These are phyloP conservation scores for Trachymyrmex septentrionalis DNA, from an alignment of 1,140 invertebrate species.

Conservation along the genomic window DNA sequence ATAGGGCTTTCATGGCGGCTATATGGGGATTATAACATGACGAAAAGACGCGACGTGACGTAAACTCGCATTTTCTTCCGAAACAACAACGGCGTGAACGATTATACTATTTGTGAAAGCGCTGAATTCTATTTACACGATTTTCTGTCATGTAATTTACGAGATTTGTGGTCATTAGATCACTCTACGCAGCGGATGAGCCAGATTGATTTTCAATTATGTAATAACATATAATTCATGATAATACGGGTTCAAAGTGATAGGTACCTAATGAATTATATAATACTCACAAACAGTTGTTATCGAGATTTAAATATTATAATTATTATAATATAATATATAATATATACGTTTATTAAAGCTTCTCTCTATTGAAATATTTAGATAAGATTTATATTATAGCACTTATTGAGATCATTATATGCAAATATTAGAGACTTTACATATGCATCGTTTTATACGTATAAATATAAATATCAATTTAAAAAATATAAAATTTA, in stretches of 20 bases:
- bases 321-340: not conserved
- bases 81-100: not conserved
- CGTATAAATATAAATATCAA: not conserved
- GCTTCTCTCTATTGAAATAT: not conserved
- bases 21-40: slow-evolving; percentile 33
- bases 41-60: slow-evolving; percentile 32
- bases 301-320: slow-evolving; percentile 24
- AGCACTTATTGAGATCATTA: not conserved
- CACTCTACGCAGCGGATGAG: not conserved
- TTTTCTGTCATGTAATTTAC: slow-evolving; percentile 24
- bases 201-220: slow-evolving; percentile 35
- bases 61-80: slow-evolving; percentile 8
- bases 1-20: not conserved
- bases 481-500: not conserved
- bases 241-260: not conserved
- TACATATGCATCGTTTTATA: not conserved
- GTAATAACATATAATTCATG: not conserved
- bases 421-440: not conserved
- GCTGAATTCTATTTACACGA: slow-evolving; percentile 15
- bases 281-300: slow-evolving; percentile 6
- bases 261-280: slow-evolving; percentile 11
- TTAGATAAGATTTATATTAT: slow-evolving; percentile 2
- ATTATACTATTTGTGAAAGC: not conserved
- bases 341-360: slow-evolving; percentile 1
- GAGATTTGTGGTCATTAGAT: slow-evolving; percentile 10